Percentiles rank a stretch among this genome's conserved stretches.
Conservation (phyloP, 2,113 vertebrate species). For the Caranx melampygus region DNA sequence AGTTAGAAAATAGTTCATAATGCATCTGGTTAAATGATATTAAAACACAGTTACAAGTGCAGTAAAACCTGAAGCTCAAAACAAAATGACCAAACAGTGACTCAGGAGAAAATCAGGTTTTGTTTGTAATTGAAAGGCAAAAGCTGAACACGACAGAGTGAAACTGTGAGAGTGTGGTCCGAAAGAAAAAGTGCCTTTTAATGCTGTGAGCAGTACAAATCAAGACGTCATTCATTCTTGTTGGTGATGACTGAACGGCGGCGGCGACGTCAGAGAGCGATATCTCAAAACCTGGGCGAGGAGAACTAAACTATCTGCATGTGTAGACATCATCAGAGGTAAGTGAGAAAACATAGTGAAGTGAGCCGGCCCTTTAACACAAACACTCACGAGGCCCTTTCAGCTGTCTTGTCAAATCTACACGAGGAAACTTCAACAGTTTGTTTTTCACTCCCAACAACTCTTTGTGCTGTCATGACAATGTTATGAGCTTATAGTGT, state of each 20-base stretch:
- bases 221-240: not conserved
- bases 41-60: not conserved
- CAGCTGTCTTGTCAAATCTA: not conserved
- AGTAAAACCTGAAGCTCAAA: no score
- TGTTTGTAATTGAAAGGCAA: not conserved
- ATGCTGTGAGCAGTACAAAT: conserved; percentile 2
- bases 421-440: not conserved
- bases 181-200: not conserved
- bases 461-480: conserved; percentile 2
- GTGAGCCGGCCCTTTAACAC: conserved; percentile 9
- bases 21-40: not conserved
- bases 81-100: not conserved
- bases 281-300: conserved; percentile 1
- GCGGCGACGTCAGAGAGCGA: not conserved
- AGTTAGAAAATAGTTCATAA: not conserved
- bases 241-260: conserved; percentile 15
- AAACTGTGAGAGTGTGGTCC: not conserved
- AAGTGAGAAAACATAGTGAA: not conserved
- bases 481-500: not conserved
- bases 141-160: not conserved
- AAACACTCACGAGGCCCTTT: not conserved
- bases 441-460: conserved; percentile 7
- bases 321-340: not conserved
- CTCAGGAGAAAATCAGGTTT: not conserved
- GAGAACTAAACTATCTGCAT: not conserved